Base-by-base conservation (phyloP, 1,140 invertebrate species). In the Pseudoatta argentina region DNA sequence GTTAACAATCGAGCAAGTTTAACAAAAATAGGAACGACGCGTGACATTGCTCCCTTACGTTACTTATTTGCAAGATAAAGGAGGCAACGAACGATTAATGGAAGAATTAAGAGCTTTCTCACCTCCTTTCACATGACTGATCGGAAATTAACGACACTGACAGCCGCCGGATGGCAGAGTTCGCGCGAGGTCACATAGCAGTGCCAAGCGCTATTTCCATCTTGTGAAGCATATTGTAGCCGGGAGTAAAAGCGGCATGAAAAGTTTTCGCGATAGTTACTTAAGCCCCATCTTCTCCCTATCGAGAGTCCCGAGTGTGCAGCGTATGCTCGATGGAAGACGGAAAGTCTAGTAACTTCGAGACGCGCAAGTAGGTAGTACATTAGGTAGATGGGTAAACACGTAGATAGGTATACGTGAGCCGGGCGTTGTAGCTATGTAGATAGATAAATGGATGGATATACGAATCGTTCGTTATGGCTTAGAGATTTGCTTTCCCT, bases 321-420 rank as follows among this genome's bases (percentile, higher is more conserved):
- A n/a, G 39, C 69, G 24, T 34, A 39, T 57, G 67, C 39, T 30
- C 79, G 79, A 82, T 82, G 79, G 67, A 82, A 82, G 39, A 73
- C 79, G 79, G 69, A 83, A 83, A 83, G 79, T 83, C 79, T 59
- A 21, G 24, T 39, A 83, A 83, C 79, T 83, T 83, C 30, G 39
- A 30, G 24, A n/a, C 69, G 78, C 66, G 34, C 30, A 71, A 57
- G 78, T 30, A 73, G 79, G 78, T 30, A 73, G 79, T 83, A 75
- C 55, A 83, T 75, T 73, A 83, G 71, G 44, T 83, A 51, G 39
- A 83, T 61, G n/a, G 57, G 27, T 83, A 83, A 83, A 83, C 69
- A 83, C 57, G 53, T 55, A 73, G 53, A 73, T 82, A 27, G 51
- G 66, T 79, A 39, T 71, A 69, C 44, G 59, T 72, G 24, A 24